These are phyloP conservation scores for Cotesia glomerata DNA, from an alignment of 1,140 invertebrate genomes.

Conservation along the genomic window DNA sequence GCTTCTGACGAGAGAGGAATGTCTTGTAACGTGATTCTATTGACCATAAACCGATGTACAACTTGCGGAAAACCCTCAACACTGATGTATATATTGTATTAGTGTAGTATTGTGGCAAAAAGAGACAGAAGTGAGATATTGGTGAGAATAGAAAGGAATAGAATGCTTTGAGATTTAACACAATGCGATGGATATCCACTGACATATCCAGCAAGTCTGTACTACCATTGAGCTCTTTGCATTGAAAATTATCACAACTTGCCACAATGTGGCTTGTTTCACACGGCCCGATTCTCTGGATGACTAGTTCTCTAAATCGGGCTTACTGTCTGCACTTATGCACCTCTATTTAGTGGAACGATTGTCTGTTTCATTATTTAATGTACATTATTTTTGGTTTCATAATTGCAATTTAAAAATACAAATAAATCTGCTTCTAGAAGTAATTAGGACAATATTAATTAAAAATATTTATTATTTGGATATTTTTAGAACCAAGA, in stretches of 20 bases:
- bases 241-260: slow-evolving; percentile 22
- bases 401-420: too few species aligned
- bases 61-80: background rate
- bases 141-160: background rate
- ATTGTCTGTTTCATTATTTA: too few species aligned
- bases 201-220: background rate
- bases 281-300: slow-evolving; percentile 14
- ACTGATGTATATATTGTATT: background rate
- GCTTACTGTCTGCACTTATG: background rate
- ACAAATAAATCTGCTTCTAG: too few species aligned
- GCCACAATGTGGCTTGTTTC: slow-evolving; percentile 14
- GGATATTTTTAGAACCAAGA: too few species aligned
- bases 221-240: background rate
- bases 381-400: too few species aligned
- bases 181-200: slow-evolving; percentile 13
- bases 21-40: slow-evolving; percentile 3
- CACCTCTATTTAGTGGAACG: too few species aligned
- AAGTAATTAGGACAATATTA: too few species aligned
- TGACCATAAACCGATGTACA: background rate
- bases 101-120: background rate
- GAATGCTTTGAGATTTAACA: slow-evolving; percentile 1
- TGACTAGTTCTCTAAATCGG: slow-evolving; percentile 6
- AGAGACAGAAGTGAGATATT: background rate
- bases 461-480: too few species aligned
- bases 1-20: background rate